Conservation (phyloP, 2,888 invertebrate genomes). For the Drosophila sordidula region DNA sequence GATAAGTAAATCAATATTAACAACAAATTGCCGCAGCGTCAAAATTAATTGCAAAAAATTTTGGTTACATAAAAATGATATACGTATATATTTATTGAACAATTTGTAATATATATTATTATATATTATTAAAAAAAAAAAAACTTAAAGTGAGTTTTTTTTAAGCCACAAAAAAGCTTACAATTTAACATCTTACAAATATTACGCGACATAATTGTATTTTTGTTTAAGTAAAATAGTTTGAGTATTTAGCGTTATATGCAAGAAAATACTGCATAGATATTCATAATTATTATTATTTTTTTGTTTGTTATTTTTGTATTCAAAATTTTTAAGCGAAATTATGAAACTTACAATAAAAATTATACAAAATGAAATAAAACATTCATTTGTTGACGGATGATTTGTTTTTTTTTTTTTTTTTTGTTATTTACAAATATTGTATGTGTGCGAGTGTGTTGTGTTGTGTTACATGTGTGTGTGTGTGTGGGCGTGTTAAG, state of each 20-base stretch:
- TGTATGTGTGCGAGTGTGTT: constrained; percentile 36
- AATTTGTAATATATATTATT: constrained; percentile 63
- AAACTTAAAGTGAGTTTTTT: constrained; percentile 64
- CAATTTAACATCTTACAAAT: constrained; percentile 51
- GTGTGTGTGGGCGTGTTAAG: constrained; percentile 40
- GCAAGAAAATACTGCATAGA: constrained; percentile 79
- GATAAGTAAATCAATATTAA: constrained; percentile 32
- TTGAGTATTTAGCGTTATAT: constrained; percentile 59
- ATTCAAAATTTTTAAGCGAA: constrained; percentile 49
- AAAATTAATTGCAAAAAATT: constrained; percentile 51
- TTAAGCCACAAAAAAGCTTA: constrained; percentile 58
- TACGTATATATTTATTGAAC: constrained; percentile 75
- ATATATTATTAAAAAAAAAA: constrained; percentile 72
- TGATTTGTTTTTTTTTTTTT: constrained; percentile 28
- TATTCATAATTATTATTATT: constrained; percentile 11
- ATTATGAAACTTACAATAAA: constrained; percentile 66
- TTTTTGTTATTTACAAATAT: constrained; percentile 70
- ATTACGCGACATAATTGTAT: constrained; percentile 40
- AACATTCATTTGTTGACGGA: constrained; percentile 68
- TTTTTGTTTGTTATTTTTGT: constrained; percentile 26
- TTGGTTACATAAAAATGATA: constrained; percentile 74
- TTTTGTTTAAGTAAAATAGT: constrained; percentile 36
- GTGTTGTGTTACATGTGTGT: constrained; percentile 27
- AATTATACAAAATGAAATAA: constrained; percentile 66
- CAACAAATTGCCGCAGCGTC: constrained; percentile 31